Conservation (phyloP, 2,797 vertebrate species). For the Macroramphosus scolopax region DNA sequence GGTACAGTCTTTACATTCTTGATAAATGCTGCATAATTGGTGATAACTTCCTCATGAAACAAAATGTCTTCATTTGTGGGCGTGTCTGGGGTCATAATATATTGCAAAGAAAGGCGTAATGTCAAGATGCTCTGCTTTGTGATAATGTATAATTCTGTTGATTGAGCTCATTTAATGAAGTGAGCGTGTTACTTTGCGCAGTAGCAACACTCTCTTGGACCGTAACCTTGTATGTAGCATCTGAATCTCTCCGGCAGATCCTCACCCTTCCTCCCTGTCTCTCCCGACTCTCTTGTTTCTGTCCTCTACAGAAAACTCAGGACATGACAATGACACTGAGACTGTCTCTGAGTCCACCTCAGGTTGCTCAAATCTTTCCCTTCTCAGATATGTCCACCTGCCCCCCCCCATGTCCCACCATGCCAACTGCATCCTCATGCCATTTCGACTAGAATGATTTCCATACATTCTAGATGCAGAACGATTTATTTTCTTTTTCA, state of each 20-base stretch:
- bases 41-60: neutral
- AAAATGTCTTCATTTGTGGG: no score
- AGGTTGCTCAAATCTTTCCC: slow-evolving; percentile 89
- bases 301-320: slow-evolving; percentile 92
- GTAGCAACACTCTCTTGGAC: slow-evolving; percentile 31
- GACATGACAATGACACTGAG: slow-evolving; percentile 96
- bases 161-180: no score
- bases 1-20: slow-evolving; percentile 72
- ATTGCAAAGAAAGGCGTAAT: neutral
- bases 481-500: slow-evolving; percentile 27
- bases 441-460: slow-evolving; percentile 60
- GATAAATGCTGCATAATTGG: neutral
- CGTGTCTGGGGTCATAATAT: no score
- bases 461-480: slow-evolving; percentile 56
- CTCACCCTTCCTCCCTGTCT: slow-evolving; percentile 71
- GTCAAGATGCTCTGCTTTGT: no score
- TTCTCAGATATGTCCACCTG: slow-evolving; percentile 71
- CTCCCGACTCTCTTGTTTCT: slow-evolving; percentile 83
- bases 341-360: slow-evolving; percentile 87
- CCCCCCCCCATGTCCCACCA: slow-evolving; percentile 49
- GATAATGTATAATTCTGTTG: no score
- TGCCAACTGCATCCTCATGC: slow-evolving; percentile 64
- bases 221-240: slow-evolving; percentile 37
- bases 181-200: slow-evolving; percentile 11
- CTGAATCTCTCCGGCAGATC: slow-evolving; percentile 56